Conservation (phyloP, 2,113 vertebrate genomes). For the Ictalurus furcatus region DNA sequence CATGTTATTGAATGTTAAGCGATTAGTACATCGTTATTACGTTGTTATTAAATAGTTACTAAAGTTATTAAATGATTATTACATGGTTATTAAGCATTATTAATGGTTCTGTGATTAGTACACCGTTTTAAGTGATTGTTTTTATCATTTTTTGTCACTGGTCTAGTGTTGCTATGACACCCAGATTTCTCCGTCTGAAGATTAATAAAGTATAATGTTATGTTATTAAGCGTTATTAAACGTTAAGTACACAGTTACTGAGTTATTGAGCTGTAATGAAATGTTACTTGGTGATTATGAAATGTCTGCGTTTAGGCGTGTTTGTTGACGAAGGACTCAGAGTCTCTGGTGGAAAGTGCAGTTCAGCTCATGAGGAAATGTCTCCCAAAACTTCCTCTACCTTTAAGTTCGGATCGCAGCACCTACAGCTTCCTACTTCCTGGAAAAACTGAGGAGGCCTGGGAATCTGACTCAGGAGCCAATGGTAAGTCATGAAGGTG, state of each 20-base stretch:
- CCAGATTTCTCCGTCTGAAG: too few relatives aligned
- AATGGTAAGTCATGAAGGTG: conserved; percentile 52
- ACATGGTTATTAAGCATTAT: too few relatives aligned
- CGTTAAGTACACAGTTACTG: not conserved
- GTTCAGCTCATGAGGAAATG: conserved; percentile 87
- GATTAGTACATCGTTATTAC: too few relatives aligned
- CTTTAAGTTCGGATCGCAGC: conserved; percentile 72
- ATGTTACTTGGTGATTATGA: not conserved
- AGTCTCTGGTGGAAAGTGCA: conserved; percentile 66
- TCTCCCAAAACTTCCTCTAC: conserved; percentile 77
- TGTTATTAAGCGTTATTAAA: not conserved
- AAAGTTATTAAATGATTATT: too few relatives aligned
- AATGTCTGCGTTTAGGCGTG: conserved; percentile 68
- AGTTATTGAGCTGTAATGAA: not conserved
- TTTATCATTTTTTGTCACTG: too few relatives aligned
- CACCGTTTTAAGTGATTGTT: too few relatives aligned
- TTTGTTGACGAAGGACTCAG: conserved; percentile 66
- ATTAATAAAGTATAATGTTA: too few relatives aligned
- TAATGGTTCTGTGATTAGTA: too few relatives aligned
- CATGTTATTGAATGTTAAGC: too few relatives aligned
- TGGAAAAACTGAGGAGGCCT: conserved; percentile 40
- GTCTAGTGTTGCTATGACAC: too few relatives aligned
- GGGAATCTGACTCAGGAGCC: conserved; percentile 12
- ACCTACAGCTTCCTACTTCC: conserved; percentile 76
- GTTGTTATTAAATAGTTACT: too few relatives aligned